phyloP scores from a whole-genome alignment of 2,797 vertebrate genomes.

The Avahi laniger region DNA sequence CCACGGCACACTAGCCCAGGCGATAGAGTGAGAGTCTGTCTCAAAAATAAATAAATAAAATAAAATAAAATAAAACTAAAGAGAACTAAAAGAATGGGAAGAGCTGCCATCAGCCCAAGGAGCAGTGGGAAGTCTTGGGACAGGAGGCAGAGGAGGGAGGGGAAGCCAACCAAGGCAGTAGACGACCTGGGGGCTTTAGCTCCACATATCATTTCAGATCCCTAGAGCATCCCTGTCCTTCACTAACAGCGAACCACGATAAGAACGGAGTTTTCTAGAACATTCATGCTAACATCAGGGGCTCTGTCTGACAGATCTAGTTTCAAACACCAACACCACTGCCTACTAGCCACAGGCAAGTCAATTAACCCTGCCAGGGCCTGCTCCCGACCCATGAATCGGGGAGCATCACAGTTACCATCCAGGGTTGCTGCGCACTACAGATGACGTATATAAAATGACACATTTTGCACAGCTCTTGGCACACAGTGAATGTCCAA shows the following conservation, averaged over 20 bases:
- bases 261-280: not conserved
- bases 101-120: not conserved
- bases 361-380: not conserved
- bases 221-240: not conserved
- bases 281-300: not conserved
- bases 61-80: not conserved
- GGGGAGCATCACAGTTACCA: not conserved
- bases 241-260: not conserved
- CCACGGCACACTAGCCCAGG: too few species aligned
- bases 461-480: not conserved
- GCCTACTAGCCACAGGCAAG: not conserved
- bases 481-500: not conserved
- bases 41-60: too few species aligned
- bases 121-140: not conserved
- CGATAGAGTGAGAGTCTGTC: too few species aligned
- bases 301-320: not conserved
- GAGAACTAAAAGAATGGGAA: not conserved
- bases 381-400: not conserved
- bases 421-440: not conserved
- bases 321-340: not conserved
- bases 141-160: not conserved
- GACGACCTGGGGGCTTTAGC: not conserved
- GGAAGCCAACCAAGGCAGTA: not conserved
- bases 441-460: not conserved
- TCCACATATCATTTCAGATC: not conserved